phyloP scores from a whole-genome alignment of 1,140 invertebrate genomes.

The Papilio machaon region DNA sequence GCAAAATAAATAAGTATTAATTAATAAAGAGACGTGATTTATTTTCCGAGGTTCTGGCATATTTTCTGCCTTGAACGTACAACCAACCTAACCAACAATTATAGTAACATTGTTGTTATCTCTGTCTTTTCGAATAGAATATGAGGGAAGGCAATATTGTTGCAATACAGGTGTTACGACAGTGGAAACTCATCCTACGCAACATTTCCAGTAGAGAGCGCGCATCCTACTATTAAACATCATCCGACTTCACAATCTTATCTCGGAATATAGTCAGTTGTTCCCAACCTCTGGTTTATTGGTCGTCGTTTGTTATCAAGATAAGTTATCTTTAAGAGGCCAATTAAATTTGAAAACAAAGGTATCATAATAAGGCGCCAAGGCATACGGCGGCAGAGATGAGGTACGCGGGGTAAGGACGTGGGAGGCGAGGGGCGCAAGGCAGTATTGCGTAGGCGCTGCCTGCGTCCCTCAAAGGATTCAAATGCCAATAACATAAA shows the following conservation, averaged over 20 bases:
- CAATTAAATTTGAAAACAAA: slow-evolving; percentile 82
- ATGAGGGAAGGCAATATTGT: neutral
- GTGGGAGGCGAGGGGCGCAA: slow-evolving; percentile 50
- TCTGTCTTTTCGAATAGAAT: too few species aligned
- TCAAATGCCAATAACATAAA: slow-evolving; percentile 55
- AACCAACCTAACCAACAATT: too few species aligned
- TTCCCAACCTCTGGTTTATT: slow-evolving; percentile 76
- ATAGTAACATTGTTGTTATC: too few species aligned
- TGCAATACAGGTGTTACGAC: neutral
- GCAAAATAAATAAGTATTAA: neutral
- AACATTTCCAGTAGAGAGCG: slow-evolving; percentile 39
- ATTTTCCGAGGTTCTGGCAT: too few species aligned
- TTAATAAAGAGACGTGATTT: too few species aligned
- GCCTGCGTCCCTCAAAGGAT: slow-evolving; percentile 70
- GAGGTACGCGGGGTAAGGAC: slow-evolving; percentile 29
- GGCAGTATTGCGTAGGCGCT: slow-evolving; percentile 70
- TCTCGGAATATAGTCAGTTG: slow-evolving; percentile 69
- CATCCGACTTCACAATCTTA: slow-evolving; percentile 69
- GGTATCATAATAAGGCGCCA: slow-evolving; percentile 81
- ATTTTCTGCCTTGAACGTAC: too few species aligned
- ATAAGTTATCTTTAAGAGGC: slow-evolving; percentile 79
- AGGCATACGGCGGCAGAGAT: slow-evolving; percentile 51
- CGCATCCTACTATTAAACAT: slow-evolving; percentile 65
- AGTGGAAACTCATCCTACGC: neutral
- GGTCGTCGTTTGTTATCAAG: slow-evolving; percentile 81